Base-by-base conservation (phyloP, 2,888 invertebrate species). In the Idaea straminata region DNA sequence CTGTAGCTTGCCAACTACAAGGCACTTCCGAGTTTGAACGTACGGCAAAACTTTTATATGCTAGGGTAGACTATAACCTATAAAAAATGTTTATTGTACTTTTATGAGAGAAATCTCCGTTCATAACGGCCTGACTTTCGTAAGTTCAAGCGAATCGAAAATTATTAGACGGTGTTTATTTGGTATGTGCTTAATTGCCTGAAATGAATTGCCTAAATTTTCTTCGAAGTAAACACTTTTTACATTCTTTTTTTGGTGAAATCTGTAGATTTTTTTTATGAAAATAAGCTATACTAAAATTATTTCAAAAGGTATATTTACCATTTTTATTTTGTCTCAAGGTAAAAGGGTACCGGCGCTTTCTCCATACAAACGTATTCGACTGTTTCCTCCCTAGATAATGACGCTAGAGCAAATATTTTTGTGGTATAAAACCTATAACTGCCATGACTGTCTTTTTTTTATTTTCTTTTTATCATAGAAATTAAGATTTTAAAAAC, bases 51-150 rank as follows among this genome's bases (percentile, higher is more conserved):
- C 60, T 62, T 69, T 69, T 63, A 67, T 66, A 63, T 61, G 61
- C 63, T 57, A 35, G 57, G 61, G 47, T 47, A 13, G 47, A 47
- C 47, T 62, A 15, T 58, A 34, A 16, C 57, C 61, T 57, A 63
- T 64, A 64, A 66, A 68, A 66, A 61, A 66, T 38, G 25, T 61
- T 61, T 70, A 66, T 62, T 69, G 47, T 66, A 66, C 66, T 65
- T 69, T 65, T 65, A 64, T 60, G 62, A 65, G 63, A 47, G 15
- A 59, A 59, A 66, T 62, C 59, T 62, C 7, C 47, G 64, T 65
- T 64, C 61, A 25, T 62, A 60, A 25, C 61, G 58, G 59, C 57
- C 36, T 38, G 16, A 61, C 59, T 64, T 59, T 47, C 47, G 47
- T 47, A 13, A 47, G 47, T 62, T 62, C 15, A 57, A 47, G 47